Conservation (phyloP, 2,797 vertebrate genomes). For the Eutrigla gurnardus region DNA sequence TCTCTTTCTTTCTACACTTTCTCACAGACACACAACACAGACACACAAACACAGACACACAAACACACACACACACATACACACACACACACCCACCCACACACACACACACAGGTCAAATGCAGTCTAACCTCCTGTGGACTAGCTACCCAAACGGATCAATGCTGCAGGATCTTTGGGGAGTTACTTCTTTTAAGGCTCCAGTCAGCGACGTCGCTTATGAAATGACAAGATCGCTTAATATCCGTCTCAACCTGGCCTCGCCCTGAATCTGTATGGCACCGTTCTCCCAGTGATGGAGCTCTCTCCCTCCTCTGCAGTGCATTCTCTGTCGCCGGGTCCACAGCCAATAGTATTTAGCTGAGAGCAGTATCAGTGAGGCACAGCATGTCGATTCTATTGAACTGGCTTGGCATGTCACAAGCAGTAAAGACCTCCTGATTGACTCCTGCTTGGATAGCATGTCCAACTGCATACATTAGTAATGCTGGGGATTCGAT, state of each 20-base stretch:
- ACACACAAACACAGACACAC: conserved; percentile 11
- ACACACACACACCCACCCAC: conserved; percentile 11
- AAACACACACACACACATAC: not conserved
- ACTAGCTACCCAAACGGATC: conserved; percentile 61
- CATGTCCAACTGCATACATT: conserved; percentile 82
- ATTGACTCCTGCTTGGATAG: conserved; percentile 84
- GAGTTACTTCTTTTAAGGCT: conserved; percentile 37
- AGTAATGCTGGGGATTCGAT: conserved; percentile 75
- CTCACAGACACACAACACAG: not conserved
- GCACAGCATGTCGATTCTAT: conserved; percentile 79
- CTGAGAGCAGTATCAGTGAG: conserved; percentile 71
- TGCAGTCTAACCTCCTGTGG: conserved; percentile 33
- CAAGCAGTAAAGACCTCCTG: conserved; percentile 80
- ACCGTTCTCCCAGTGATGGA: conserved; percentile 15
- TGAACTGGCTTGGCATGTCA: conserved; percentile 77
- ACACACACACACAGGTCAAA: conserved; percentile 51
- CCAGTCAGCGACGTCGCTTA: conserved; percentile 39
- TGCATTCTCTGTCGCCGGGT: conserved; percentile 39
- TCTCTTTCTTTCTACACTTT: conserved; percentile 1
- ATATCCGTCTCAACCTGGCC: conserved; percentile 39
- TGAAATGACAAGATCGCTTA: conserved; percentile 59
- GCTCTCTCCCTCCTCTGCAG: conserved; percentile 25
- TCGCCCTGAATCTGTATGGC: conserved; percentile 11
- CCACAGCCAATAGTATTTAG: conserved; percentile 66
- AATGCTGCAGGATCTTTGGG: conserved; percentile 45